Evolutionary conservation across 2,113 vertebrate genomes (phyloP), one percentile per base, ranked within the genome.

Genomic region (Pseudorectes ferrugineus): DNA sequence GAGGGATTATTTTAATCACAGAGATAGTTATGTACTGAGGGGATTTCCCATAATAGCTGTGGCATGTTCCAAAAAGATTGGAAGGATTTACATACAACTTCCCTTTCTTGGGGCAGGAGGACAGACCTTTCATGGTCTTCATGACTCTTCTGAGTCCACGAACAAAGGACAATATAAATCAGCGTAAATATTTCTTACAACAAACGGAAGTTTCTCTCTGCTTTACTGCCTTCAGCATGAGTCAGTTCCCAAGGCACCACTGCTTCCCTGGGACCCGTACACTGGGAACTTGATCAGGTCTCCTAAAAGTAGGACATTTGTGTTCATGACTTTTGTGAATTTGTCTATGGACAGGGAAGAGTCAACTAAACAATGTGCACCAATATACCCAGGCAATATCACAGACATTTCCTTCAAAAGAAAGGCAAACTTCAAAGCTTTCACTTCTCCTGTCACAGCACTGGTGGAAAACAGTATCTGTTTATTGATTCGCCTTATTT

Each of bases 401-500:
- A 74, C 14, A 40, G 62, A 89, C 45, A 83, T 42, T 92, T 96
- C 76, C 55, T 93, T 85, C 74, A 92, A 88, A 95, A 90, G 36
- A 77, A 86, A 86, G 59, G 8, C 6, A 46, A 43, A 88, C 82
- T 95, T 95, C 92, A 95, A 96, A 96, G 94, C 72, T 67, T 92
- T 89, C 46, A 23, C 43, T 85, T 88, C 38, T 91, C 13, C 59
- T 92, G 82, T 88, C 78, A 88, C 22, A 77, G 35, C 23, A 38
- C 51, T 59, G 55, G 23, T 88, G 62, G 88, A 90, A 93, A 95
- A 92, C 55, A 93, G 16, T 74, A 77, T 83, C 89, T 91, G 31
- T 90, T 94, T 94, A 95, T 89, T 85, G 90, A 94, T 93, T 94
- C 11, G 17, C 68, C 43, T 71, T 89, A 87, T 80, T 88, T 93